phyloP scores from a whole-genome alignment of 2,113 vertebrate genomes.

The Oncorhynchus kisutch region DNA sequence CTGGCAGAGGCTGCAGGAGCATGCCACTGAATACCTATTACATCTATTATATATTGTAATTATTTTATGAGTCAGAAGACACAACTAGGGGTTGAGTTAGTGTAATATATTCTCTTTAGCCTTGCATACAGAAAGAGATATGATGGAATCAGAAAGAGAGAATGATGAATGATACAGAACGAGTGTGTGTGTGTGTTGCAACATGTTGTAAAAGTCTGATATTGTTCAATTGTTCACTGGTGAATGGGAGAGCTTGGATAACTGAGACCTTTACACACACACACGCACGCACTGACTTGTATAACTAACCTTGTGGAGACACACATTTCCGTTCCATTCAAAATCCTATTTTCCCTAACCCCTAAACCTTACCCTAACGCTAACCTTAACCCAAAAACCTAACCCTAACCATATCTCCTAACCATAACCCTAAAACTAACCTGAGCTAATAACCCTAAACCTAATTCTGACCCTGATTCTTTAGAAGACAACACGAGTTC shows the following conservation, averaged over 20 bases:
- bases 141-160: neutral
- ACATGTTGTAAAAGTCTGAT: neutral
- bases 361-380: no score
- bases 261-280: neutral
- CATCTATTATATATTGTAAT: slow-evolving; percentile 21
- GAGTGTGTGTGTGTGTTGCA: neutral
- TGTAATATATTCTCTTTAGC: neutral
- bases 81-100: slow-evolving; percentile 6
- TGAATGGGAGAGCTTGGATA: neutral
- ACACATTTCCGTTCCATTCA: no score
- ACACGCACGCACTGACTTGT: neutral
- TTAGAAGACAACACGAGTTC: no score
- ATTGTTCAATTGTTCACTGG: neutral
- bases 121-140: neutral
- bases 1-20: slow-evolving; percentile 17
- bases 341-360: neutral
- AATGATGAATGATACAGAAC: neutral
- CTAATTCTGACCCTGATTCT: no score
- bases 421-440: no score
- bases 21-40: slow-evolving; percentile 35
- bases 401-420: no score
- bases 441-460: no score
- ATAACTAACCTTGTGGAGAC: neutral
- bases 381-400: no score
- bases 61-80: slow-evolving; percentile 21